Percentiles rank a stretch among this genome's conserved stretches.
Evolutionary conservation across 2,888 invertebrate species (phyloP).

Genomic region (Caenorhabditis sp.): DNA sequence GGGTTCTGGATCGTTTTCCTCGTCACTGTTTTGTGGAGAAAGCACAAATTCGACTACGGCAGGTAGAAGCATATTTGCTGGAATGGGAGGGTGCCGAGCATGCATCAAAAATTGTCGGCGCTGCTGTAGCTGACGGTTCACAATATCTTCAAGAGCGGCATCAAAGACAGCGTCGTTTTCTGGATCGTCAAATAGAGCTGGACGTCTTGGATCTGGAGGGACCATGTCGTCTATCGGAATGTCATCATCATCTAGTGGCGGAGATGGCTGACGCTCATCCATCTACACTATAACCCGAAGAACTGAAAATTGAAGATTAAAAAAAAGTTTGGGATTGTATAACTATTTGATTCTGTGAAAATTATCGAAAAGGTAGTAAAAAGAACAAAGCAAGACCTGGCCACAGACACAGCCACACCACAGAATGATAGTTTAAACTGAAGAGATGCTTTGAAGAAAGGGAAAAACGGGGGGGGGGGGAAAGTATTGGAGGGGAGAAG

Average conservation of each 20-base stretch:
- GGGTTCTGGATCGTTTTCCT: constrained; percentile 9
- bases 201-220: background rate
- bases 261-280: constrained; percentile 7
- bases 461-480: background rate
- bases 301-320: constrained; percentile 8
- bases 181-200: background rate
- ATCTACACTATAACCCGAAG: constrained; percentile 17
- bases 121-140: background rate
- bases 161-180: background rate
- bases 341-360: no score
- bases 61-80: constrained; percentile 7
- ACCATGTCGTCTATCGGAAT: no score
- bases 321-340: no score
- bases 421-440: constrained; percentile 10
- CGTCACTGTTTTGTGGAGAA: constrained; percentile 41
- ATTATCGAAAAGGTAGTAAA: no score
- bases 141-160: background rate
- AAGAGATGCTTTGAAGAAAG: constrained; percentile 13
- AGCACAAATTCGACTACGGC: background rate
- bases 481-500: no score
- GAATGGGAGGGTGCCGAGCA: background rate
- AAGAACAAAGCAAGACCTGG: background rate
- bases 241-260: background rate
- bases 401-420: constrained; percentile 2
- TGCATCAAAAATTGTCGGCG: constrained; percentile 15